phyloP scores from a whole-genome alignment of 2,113 vertebrate species.

The Scolopax mira region DNA sequence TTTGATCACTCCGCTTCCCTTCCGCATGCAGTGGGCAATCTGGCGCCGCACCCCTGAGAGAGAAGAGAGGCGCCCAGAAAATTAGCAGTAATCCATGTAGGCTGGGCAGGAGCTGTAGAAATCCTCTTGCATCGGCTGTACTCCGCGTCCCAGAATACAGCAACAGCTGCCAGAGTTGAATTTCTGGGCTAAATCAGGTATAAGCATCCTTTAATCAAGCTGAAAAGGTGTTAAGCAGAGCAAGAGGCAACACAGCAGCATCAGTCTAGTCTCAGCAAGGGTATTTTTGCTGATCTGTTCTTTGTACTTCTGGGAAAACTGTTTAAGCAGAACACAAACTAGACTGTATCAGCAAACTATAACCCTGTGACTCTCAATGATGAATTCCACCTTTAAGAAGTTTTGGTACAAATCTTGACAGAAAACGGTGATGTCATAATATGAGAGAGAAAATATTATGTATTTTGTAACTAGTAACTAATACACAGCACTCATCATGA shows the following conservation, averaged over 20 bases:
- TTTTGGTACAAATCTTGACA: neutral
- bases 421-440: neutral
- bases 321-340: neutral
- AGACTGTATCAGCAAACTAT: neutral
- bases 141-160: neutral
- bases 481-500: neutral
- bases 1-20: constrained; percentile 81
- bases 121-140: rapidly evolving
- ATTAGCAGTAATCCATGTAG: neutral
- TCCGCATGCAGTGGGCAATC: constrained; percentile 82
- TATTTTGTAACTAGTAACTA: neutral
- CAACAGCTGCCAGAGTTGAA: neutral
- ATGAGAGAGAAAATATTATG: neutral
- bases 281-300: neutral
- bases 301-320: neutral
- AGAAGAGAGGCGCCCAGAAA: neutral
- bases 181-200: neutral
- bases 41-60: constrained; percentile 83
- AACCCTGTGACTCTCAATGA: neutral
- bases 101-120: neutral
- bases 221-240: neutral
- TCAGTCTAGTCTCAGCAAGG: neutral
- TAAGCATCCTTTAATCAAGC: neutral
- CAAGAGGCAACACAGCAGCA: neutral
- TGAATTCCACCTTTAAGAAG: neutral